Percentiles rank a stretch among this genome's conserved stretches.
phyloP scores from a whole-genome alignment of 1,140 invertebrate genomes.

The Odontomachus brunneus region DNA sequence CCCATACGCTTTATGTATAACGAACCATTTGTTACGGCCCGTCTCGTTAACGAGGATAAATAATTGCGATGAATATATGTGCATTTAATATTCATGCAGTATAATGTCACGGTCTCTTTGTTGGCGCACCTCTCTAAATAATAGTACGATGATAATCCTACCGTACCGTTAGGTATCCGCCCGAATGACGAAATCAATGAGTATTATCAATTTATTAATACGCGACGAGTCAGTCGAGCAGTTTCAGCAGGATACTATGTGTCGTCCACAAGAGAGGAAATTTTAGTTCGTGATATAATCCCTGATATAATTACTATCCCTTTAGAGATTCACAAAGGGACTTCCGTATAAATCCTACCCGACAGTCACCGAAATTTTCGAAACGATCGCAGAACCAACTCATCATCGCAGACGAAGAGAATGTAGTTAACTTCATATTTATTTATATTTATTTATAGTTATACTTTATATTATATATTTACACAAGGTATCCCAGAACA shows the following conservation, averaged over 20 bases:
- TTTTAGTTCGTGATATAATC: too few species aligned
- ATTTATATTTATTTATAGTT: too few species aligned
- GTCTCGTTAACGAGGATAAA: slow-evolving; percentile 38
- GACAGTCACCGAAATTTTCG: too few species aligned
- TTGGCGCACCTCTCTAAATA: slow-evolving; percentile 24
- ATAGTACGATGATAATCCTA: slow-evolving; percentile 39
- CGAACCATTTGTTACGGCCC: slow-evolving; percentile 11
- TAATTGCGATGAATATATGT: slow-evolving; percentile 35
- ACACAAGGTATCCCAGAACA: too few species aligned
- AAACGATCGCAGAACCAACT: too few species aligned
- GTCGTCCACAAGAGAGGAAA: not conserved
- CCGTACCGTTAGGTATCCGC: not conserved
- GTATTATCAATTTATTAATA: slow-evolving; percentile 10
- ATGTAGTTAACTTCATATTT: too few species aligned
- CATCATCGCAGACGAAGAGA: too few species aligned
- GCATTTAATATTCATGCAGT: slow-evolving; percentile 43
- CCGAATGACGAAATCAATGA: slow-evolving; percentile 38
- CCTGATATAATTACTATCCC: not conserved
- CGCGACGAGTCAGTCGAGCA: not conserved
- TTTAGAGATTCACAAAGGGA: too few species aligned
- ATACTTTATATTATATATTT: too few species aligned
- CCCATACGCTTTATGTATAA: slow-evolving; percentile 6
- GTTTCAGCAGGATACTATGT: not conserved
- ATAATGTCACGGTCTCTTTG: slow-evolving; percentile 43
- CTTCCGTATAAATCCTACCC: too few species aligned